These are phyloP conservation scores for Lasiurus borealis DNA, from an alignment of 2,113 vertebrate species.

Conservation along the genomic window DNA sequence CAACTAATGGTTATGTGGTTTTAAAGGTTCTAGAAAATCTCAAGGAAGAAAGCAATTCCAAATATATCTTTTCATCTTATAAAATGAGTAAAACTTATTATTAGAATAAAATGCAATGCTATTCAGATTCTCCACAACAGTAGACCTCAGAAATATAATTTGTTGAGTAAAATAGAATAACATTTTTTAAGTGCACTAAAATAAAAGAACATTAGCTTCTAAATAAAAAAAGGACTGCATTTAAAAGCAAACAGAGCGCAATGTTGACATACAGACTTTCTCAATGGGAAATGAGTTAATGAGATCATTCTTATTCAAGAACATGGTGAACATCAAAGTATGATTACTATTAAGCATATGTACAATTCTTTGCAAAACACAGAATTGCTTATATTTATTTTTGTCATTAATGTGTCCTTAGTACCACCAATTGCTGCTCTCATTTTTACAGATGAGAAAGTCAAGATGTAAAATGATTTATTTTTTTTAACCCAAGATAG, in stretches of 20 bases:
- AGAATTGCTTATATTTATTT: not conserved
- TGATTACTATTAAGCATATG: not conserved
- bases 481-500: not conserved
- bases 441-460: not conserved
- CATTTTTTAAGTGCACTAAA: conserved; percentile 53
- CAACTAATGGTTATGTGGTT: conserved; percentile 67
- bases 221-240: conserved; percentile 61
- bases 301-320: conserved; percentile 73
- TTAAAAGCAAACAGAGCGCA: conserved; percentile 73
- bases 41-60: conserved; percentile 67
- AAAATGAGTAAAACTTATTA: conserved; percentile 70
- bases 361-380: conserved; percentile 51
- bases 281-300: conserved; percentile 74
- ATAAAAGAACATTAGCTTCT: conserved; percentile 70
- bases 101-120: conserved; percentile 56
- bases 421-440: not conserved
- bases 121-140: conserved; percentile 61
- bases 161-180: conserved; percentile 68
- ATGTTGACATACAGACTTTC: conserved; percentile 66
- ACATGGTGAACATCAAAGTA: conserved; percentile 60
- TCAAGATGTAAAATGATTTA: conserved; percentile 12
- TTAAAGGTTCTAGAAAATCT: conserved; percentile 72
- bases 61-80: conserved; percentile 73
- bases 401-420: not conserved
- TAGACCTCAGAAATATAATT: conserved; percentile 70